phyloP scores from a whole-genome alignment of 2,888 invertebrate genomes.

The Aleiodes testaceus region DNA sequence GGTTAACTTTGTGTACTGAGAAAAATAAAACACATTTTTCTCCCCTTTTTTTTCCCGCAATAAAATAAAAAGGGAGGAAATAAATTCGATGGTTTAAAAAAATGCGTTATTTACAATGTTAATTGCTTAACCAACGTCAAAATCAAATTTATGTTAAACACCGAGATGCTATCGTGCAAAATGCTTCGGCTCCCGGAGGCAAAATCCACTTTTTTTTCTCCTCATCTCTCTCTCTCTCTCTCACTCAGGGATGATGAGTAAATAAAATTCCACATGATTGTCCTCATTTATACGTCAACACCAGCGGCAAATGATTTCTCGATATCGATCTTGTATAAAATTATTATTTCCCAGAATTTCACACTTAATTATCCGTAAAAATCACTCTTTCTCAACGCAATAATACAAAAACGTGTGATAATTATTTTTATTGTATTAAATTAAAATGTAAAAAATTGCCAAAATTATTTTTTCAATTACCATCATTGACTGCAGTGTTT shows the following conservation, averaged over 20 bases:
- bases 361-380: conserved; percentile 1
- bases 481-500: conserved; percentile 23
- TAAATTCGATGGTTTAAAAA: not conserved
- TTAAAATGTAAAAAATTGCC: not conserved
- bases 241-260: conserved; percentile 40
- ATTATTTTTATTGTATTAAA: conserved; percentile 15
- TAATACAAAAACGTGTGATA: not conserved
- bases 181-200: conserved; percentile 56
- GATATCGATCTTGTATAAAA: conserved; percentile 20
- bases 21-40: no score
- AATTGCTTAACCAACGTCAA: conserved; percentile 66
- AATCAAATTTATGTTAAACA: conserved; percentile 69
- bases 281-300: conserved; percentile 14
- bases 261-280: conserved; percentile 15
- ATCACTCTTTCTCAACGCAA: not conserved
- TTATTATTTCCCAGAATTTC: conserved; percentile 6
- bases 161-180: conserved; percentile 63
- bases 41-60: no score
- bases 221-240: no score
- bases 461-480: conserved; percentile 31
- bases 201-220: conserved; percentile 45
- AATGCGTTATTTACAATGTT: conserved; percentile 66
- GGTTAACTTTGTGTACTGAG: not conserved
- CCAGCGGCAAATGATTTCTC: conserved; percentile 5
- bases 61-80: not conserved